phyloP scores from a whole-genome alignment of 23 tunicate species.

The Oikopleura vanhoeffeni region DNA sequence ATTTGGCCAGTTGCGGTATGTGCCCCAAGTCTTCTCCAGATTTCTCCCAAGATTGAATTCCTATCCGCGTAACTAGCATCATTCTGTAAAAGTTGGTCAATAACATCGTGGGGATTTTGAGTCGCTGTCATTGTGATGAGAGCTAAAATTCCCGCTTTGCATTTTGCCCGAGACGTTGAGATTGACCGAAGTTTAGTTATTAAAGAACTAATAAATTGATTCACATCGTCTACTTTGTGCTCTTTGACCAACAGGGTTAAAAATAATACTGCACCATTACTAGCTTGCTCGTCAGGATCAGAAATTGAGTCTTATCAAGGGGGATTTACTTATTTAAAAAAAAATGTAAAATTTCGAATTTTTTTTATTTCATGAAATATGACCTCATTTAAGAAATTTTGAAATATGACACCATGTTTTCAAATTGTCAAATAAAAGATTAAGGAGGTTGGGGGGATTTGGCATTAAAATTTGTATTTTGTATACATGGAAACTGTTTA shows the following conservation, averaged over 20 bases:
- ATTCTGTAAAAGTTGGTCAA: neutral
- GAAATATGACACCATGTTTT: no score
- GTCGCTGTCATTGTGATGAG: neutral
- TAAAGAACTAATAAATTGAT: neutral
- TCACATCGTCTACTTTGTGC: neutral
- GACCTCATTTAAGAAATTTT: no score
- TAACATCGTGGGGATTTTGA: neutral
- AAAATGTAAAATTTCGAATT: no score
- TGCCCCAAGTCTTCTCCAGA: neutral
- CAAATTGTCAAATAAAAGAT: no score
- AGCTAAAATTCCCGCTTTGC: neutral
- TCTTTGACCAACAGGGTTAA: neutral
- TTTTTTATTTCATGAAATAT: no score
- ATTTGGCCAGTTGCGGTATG: neutral
- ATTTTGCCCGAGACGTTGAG: neutral
- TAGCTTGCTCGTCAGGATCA: slow-evolving; percentile 4
- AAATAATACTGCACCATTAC: slow-evolving; percentile 1
- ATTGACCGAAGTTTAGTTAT: neutral
- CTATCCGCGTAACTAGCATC: neutral
- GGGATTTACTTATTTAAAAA: no score
- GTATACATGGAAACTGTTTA: no score
- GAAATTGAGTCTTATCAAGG: slow-evolving; percentile 3
- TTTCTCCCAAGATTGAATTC: neutral
- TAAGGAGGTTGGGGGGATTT: no score
- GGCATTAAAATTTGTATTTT: no score